phyloP scores from a whole-genome alignment of 2,797 vertebrate genomes.

The Antrozous pallidus region DNA sequence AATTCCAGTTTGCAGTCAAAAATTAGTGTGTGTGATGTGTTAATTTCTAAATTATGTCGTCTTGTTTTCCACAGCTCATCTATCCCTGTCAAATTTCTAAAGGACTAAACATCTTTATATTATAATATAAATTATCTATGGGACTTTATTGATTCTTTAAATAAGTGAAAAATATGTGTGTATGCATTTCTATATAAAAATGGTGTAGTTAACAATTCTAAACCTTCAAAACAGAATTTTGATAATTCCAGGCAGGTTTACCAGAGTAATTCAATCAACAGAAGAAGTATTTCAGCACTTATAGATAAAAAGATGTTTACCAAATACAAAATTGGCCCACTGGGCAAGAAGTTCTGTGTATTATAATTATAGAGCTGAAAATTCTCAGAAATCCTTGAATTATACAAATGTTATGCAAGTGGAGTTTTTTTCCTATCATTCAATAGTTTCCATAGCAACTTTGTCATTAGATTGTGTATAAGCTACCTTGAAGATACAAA shows the following conservation, averaged over 20 bases:
- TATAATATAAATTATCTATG: slow-evolving; percentile 13
- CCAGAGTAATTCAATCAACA: slow-evolving; percentile 49
- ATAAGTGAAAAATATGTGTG: neutral
- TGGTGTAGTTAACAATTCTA: neutral
- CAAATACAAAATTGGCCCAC: slow-evolving; percentile 42
- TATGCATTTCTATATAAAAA: neutral
- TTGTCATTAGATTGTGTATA: slow-evolving; percentile 58
- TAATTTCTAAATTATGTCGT: neutral
- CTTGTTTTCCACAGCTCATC: neutral
- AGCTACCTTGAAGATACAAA: slow-evolving; percentile 77
- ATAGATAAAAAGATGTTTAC: slow-evolving; percentile 41
- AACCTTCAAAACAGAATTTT: slow-evolving; percentile 13
- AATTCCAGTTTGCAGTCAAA: neutral
- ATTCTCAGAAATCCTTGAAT: slow-evolving; percentile 66
- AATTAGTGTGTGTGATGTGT: neutral
- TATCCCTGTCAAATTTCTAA: neutral
- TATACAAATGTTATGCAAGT: slow-evolving; percentile 66
- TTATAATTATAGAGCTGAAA: slow-evolving; percentile 61
- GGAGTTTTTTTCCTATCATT: slow-evolving; percentile 59
- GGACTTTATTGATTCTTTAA: neutral
- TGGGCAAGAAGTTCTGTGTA: slow-evolving; percentile 47
- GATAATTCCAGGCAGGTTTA: slow-evolving; percentile 10
- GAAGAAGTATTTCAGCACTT: slow-evolving; percentile 7
- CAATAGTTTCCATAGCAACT: slow-evolving; percentile 75
- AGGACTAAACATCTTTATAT: neutral